Base-by-base conservation (phyloP, 2,888 invertebrate species). In the Epiblema foenella region DNA sequence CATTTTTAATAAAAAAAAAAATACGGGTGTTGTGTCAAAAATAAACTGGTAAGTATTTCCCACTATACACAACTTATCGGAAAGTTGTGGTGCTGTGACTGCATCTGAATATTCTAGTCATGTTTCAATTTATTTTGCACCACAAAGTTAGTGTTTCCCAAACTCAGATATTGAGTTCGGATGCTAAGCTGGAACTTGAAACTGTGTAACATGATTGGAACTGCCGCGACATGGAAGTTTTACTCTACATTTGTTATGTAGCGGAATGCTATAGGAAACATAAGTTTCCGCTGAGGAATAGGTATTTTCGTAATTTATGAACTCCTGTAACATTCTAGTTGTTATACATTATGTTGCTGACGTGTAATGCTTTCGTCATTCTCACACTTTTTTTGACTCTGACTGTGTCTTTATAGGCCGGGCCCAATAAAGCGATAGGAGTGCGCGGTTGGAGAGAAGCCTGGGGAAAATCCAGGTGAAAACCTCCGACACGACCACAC, bases 71-170 rank as follows among this genome's bases (percentile, higher is more conserved):
- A 2, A 11, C 18, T 51, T 51, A 18, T 51, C 18, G 17, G 18
- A 51, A 51, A 29, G n/a, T 29, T 42, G 3, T 8, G 7, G 18
- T 20, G 11, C 2, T 33, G 17, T 7, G 24, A 29, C 54, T 29
- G 9, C 24, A 8, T 8, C n/a, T 56, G n/a, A 54, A 54, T 29
- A 29, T 29, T 29, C 33, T 5, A 33, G 33, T 24, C 54, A 56
- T 56, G 54, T 29, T 56, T 29, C 54, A 29, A n/a, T 56, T 56
- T 56, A 56, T 56, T 52, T 56, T 5, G 15, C 29, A 29, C 54
- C 54, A 56, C 29, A 29, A 56, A 56, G 24, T 56, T 56, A 29
- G 54, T 15, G 46, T 20, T 24, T 24, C 52, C 12, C 29, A 29
- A 56, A 56, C 54, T 29, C 29, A n/a, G 54, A 24, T 54, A 20